Evolutionary conservation across 2,113 vertebrate genomes (phyloP), one percentile per base, ranked within the genome.

Genomic region (Tachycineta bicolor): DNA sequence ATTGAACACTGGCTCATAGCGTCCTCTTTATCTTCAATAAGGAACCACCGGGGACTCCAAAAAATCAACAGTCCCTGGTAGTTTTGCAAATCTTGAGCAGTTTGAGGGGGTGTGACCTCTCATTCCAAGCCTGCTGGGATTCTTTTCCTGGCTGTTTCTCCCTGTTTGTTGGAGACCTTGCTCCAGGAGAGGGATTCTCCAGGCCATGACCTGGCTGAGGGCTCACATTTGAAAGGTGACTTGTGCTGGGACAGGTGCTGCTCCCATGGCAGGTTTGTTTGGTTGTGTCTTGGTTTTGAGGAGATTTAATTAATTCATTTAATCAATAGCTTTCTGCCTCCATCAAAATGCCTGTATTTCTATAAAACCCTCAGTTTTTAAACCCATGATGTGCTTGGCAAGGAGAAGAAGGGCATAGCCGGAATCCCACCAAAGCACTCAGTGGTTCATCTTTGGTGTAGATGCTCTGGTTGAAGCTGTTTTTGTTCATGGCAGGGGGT

Each of bases 381-480:
- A 70, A 67, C 28, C 28, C 33, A 0, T 17, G 1, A 20, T 52
- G 44, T 74, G 2, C 52, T 67, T 46, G 55, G 23, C 50, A 53
- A 83, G 63, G 62, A 50, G 75, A 53, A 23, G 23, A 2, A 59
- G 34, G 37, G 68, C 23, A 15, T 4, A 15, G 76, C 75, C 67
- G 79, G 64, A 39, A 59, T 21, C 55, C 39, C n/a, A 15, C 55
- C 8, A 2, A 26, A n/a, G 73, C 25, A 4, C 64, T 58, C 70
- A 0, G 33, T 11, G 18, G 8, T 41, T 5, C 0, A 4, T 20
- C 70, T 14, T 37, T 39, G 23, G 26, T 14, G 26, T 3, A 53
- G 59, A 23, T 33, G 71, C 46, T 65, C n/a, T 55, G 41, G 41
- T 34, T 21, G 70, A 22, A 83, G 39, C n/a, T 55, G 55, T 15